Evolutionary conservation across 2,888 invertebrate species (phyloP), one percentile per base, ranked within the genome.

Genomic region (Dione juno): DNA sequence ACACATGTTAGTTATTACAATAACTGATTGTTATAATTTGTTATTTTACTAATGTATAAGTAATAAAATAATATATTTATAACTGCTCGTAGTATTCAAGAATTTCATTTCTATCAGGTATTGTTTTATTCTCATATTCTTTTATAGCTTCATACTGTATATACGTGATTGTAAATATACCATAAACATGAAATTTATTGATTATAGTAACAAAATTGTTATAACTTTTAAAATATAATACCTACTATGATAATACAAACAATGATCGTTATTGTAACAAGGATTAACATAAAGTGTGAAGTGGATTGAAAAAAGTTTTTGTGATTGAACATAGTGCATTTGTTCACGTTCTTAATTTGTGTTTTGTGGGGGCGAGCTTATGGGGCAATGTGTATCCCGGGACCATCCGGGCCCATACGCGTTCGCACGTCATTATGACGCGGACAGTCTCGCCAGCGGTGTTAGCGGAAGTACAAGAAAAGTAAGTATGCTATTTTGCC

Each of bases 301-400:
- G 71, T 72, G 71, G 43, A n/a, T 48, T 21, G 41, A 66, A 50
- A 37, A 52, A 61, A 69, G 66, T 43, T 45, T 68, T 70, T 43
- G 64, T 64, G 64, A 64, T 50, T 50, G 50, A 37, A 50, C 48
- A 13, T 54, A 78, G 79, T 78, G 77, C 67, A 75, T 77, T 79
- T n/a, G n/a, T n/a, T n/a, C n/a, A n/a, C n/a, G 79, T 77, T 78
- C 69, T 68, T 65, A 67, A 74, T 78, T 78, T 75, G 75, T 72
- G 74, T 72, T 64, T 66, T 67, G 77, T 78, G 79, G 76, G 76
- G 75, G 76, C 84, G 83, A 82, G 88, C 94, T 82, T 95, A 96
- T 96, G 96, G 96, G 96, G 95, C 96, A 96, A 95, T 96, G 96
- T 93, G 95, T 95, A 92, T 96, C 96, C 92, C 95, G 95, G 90